Evolutionary conservation across 2,113 vertebrate species (phyloP).

Genomic region (Oophaga pumilio): DNA sequence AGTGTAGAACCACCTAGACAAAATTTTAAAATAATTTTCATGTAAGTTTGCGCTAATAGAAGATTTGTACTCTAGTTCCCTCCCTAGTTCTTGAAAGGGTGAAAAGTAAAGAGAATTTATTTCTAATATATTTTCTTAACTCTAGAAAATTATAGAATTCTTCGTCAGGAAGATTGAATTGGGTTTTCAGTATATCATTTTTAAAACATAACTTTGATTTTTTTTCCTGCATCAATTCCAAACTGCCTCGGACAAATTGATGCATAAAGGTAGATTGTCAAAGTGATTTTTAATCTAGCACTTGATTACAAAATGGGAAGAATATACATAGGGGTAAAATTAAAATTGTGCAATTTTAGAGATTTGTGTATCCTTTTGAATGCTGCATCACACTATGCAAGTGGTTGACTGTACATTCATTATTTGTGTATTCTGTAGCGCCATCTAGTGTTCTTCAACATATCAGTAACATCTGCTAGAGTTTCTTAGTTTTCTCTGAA

Average conservation of each 20-base stretch:
- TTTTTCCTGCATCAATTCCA: neutral
- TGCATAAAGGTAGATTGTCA: neutral
- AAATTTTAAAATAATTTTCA: too few relatives aligned
- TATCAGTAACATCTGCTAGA: neutral
- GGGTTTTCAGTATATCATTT: too few relatives aligned
- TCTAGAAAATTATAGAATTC: too few relatives aligned
- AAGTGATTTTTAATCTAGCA: neutral
- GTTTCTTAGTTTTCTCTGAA: constrained; percentile 19
- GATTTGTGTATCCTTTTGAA: neutral
- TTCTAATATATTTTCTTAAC: too few relatives aligned
- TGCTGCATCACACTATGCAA: neutral
- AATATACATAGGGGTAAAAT: neutral
- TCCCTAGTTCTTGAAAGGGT: too few relatives aligned
- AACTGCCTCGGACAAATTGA: neutral
- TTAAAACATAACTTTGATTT: too few relatives aligned
- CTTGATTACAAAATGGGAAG: neutral
- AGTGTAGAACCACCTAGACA: too few relatives aligned
- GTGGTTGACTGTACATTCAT: neutral
- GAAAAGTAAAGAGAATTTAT: too few relatives aligned
- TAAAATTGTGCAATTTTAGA: neutral
- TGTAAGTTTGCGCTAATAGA: too few relatives aligned
- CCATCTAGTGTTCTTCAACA: constrained; percentile 65
- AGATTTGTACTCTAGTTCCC: too few relatives aligned
- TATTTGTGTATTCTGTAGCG: constrained; percentile 59
- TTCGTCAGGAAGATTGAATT: too few relatives aligned